Conservation (phyloP, 1,140 invertebrate species). For the Apis laboriosa region DNA sequence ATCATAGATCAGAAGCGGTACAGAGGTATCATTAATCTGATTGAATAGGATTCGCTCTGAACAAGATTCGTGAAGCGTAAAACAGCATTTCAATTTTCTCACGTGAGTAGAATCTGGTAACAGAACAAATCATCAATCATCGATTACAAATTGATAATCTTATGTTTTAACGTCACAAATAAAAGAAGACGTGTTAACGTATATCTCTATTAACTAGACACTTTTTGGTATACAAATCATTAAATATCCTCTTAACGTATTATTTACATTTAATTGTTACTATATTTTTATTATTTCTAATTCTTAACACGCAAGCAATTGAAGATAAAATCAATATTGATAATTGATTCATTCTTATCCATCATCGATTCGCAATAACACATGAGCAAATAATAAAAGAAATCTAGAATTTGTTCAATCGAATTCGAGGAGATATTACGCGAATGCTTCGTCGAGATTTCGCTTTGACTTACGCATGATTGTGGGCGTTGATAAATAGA, state of each 20-base stretch:
- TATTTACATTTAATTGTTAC: too few species aligned
- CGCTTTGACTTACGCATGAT: not conserved
- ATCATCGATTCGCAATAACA: not conserved
- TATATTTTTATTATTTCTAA: too few species aligned
- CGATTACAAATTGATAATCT: not conserved
- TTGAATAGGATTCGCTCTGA: not conserved
- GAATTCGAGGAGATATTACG: too few species aligned
- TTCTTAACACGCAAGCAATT: too few species aligned
- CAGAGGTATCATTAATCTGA: constrained; percentile 14
- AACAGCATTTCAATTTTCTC: constrained; percentile 2
- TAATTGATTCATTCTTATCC: not conserved
- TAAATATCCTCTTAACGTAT: too few species aligned
- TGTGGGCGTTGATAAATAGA: not conserved
- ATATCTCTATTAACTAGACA: not conserved
- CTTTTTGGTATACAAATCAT: too few species aligned
- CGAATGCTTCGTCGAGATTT: not conserved
- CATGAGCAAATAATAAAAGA: not conserved
- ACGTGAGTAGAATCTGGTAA: not conserved
- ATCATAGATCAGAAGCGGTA: not conserved
- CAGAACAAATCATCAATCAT: constrained; percentile 8
- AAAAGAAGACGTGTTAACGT: too few species aligned
- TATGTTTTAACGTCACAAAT: not conserved
- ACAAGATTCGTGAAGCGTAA: not conserved
- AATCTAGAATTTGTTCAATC: not conserved
- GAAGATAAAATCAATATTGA: too few species aligned